These are phyloP conservation scores for Prinia subflava DNA, from an alignment of 2,113 vertebrate species.

Conservation along the genomic window DNA sequence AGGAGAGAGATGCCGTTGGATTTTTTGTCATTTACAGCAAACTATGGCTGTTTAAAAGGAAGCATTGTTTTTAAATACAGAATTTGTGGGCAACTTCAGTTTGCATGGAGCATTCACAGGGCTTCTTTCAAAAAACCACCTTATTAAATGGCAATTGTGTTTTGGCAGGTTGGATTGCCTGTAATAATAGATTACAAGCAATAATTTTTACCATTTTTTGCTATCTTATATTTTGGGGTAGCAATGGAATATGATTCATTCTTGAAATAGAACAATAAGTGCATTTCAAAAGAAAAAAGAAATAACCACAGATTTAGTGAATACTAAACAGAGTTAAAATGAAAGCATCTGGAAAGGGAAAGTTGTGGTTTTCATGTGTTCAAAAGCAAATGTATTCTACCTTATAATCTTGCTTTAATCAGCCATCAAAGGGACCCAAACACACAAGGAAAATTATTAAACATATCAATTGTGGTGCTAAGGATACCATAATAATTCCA, in stretches of 20 bases:
- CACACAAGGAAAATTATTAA: too few relatives aligned
- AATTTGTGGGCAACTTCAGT: neutral
- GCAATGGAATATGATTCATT: neutral
- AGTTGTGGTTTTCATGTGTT: neutral
- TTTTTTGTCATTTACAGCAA: neutral
- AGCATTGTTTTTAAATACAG: neutral
- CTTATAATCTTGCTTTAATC: too few relatives aligned
- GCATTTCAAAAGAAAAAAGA: constrained; percentile 8
- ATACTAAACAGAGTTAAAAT: constrained; percentile 1
- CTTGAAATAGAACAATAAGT: constrained; percentile 40
- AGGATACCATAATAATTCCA: too few relatives aligned
- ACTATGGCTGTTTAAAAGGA: neutral
- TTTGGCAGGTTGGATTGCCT: constrained; percentile 28
- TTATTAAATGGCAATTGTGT: constrained; percentile 34
- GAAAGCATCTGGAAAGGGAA: constrained; percentile 9
- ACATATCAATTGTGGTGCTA: too few relatives aligned
- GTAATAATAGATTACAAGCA: constrained; percentile 21
- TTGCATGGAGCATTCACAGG: neutral
- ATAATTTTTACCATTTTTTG: constrained; percentile 1
- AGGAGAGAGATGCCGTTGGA: neutral
- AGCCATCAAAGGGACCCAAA: too few relatives aligned
- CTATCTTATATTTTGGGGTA: neutral
- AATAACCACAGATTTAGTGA: constrained; percentile 3
- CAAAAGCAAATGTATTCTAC: too few relatives aligned
- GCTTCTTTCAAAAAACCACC: neutral